Percentiles rank a stretch among this genome's conserved stretches.
Evolutionary conservation across 2,113 vertebrate species (phyloP).

Genomic region (Archilochus colubris): DNA sequence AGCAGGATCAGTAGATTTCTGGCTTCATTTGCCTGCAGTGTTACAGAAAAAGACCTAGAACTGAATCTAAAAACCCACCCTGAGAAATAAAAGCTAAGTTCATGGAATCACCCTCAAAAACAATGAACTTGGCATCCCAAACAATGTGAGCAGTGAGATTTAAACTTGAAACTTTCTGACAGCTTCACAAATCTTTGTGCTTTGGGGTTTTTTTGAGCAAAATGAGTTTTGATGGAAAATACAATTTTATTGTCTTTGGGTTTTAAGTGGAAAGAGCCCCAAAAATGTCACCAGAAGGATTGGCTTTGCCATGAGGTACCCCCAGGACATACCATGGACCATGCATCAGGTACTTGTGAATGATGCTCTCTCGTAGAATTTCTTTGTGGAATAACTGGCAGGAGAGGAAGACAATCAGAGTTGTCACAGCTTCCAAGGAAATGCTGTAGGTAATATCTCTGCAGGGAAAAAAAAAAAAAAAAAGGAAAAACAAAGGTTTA

Average conservation of each 20-base stretch:
- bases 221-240: not conserved
- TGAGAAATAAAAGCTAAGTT: not conserved
- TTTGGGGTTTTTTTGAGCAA: not conserved
- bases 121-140: not conserved
- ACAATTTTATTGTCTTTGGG: not conserved
- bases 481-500: not conserved
- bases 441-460: slow-evolving; percentile 98
- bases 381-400: slow-evolving; percentile 96
- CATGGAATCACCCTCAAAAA: not conserved
- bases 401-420: slow-evolving; percentile 91
- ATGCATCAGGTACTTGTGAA: slow-evolving; percentile 89
- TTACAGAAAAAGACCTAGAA: not conserved
- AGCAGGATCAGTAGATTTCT: not conserved
- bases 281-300: accelerated
- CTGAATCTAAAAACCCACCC: not conserved
- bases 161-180: not conserved
- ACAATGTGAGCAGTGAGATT: not conserved
- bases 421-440: slow-evolving; percentile 93
- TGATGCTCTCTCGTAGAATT: slow-evolving; percentile 86
- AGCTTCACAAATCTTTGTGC: not conserved
- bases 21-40: not conserved
- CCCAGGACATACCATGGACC: slow-evolving; percentile 86
- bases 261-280: not conserved
- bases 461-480: not conserved
- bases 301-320: not conserved